Evolutionary conservation across 2,888 invertebrate genomes (phyloP).

Genomic region (Halocaridina rubra): DNA sequence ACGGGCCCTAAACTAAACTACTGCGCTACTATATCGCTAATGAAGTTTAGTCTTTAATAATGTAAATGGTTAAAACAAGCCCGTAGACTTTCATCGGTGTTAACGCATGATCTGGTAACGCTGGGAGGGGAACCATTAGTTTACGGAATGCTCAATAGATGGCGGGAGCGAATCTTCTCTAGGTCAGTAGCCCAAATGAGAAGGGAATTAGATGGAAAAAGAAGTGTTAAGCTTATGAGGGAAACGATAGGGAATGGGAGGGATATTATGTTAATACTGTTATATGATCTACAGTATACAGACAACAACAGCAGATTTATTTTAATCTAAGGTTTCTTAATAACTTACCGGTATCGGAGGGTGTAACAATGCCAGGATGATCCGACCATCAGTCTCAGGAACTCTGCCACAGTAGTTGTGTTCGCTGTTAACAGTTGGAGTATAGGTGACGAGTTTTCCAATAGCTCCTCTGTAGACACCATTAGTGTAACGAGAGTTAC

Average conservation of each 20-base stretch:
- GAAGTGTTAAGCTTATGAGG: neutral
- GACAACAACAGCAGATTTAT: too few species aligned
- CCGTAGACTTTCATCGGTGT: too few species aligned
- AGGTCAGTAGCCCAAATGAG: neutral
- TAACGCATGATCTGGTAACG: constrained; percentile 39
- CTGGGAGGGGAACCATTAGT: neutral
- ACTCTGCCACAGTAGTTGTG: constrained; percentile 48
- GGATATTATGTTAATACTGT: neutral
- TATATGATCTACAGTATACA: too few species aligned
- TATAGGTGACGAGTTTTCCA: neutral
- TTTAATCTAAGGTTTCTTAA: too few species aligned
- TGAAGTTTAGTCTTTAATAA: too few species aligned
- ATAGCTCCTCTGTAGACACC: neutral
- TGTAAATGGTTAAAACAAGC: too few species aligned
- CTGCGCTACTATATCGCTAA: too few species aligned
- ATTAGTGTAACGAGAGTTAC: constrained; percentile 2
- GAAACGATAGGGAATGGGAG: neutral
- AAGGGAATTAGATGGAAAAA: neutral
- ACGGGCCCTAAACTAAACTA: too few species aligned
- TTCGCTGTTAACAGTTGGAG: constrained; percentile 18
- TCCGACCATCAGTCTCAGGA: constrained; percentile 1
- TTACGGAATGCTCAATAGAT: constrained; percentile 15
- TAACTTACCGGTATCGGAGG: constrained; percentile 49
- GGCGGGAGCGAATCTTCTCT: constrained; percentile 2
- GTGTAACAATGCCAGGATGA: constrained; percentile 34